Evolutionary conservation across 2,113 vertebrate species (phyloP).

Genomic region (Apaloderma vittatum): DNA sequence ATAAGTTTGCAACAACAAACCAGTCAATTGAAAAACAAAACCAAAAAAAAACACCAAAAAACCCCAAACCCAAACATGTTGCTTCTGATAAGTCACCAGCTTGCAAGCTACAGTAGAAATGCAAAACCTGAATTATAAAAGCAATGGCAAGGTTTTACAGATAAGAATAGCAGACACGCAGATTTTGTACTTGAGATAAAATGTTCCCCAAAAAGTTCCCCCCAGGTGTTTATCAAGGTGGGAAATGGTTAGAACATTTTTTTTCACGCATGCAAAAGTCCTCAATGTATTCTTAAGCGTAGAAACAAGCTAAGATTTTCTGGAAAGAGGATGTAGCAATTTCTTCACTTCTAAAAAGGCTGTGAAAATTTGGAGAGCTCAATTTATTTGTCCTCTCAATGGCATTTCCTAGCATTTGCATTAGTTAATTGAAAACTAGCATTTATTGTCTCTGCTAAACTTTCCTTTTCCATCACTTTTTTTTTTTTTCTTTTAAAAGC

Average conservation of each 20-base stretch:
- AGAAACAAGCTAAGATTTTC: neutral
- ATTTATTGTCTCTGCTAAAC: neutral
- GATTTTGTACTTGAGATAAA: neutral
- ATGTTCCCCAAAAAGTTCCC: neutral
- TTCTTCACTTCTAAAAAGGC: neutral
- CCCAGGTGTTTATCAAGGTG: neutral
- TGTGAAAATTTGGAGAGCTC: neutral
- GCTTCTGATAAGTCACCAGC: neutral
- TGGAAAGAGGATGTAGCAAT: neutral
- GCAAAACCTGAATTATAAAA: neutral
- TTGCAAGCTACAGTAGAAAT: neutral
- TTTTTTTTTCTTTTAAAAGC: neutral
- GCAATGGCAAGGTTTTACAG: neutral
- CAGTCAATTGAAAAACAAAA: neutral
- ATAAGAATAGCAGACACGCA: neutral
- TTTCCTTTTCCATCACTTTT: neutral
- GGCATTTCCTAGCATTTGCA: fast-evolving
- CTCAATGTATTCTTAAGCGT: neutral
- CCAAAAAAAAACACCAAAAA: no score
- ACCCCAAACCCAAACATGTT: no score
- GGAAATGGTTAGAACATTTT: neutral
- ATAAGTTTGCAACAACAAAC: neutral
- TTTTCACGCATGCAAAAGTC: neutral
- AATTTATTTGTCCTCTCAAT: neutral
- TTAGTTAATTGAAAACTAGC: neutral